Percentiles rank a stretch among this genome's conserved stretches.
These are phyloP conservation scores for Melipona beecheii DNA, from an alignment of 2,888 invertebrate genomes.

Conservation along the genomic window DNA sequence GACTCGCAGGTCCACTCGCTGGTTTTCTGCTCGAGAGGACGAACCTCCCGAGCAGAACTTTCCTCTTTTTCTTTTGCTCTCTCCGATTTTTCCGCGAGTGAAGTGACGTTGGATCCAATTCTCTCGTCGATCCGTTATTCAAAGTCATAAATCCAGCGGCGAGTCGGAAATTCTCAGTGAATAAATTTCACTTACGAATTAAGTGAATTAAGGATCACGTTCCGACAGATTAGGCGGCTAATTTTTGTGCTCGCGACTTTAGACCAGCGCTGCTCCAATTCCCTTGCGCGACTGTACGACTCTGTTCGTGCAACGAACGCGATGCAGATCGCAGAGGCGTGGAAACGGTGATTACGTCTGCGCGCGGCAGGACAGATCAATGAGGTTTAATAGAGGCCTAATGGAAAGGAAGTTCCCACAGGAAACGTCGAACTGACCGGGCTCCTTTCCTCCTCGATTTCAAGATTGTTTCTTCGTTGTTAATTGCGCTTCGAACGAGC, in stretches of 20 bases:
- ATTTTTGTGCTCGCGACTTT: slow-evolving; percentile 1
- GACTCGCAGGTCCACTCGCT: neutral
- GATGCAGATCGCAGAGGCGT: slow-evolving; percentile 1
- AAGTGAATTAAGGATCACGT: too few species aligned
- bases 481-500: neutral
- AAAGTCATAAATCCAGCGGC: too few species aligned
- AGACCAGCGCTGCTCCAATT: slow-evolving; percentile 25
- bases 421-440: slow-evolving; percentile 45
- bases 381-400: slow-evolving; percentile 21
- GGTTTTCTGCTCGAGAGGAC: slow-evolving; percentile 2
- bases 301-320: slow-evolving; percentile 35
- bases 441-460: slow-evolving; percentile 27
- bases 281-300: slow-evolving; percentile 29
- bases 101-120: neutral
- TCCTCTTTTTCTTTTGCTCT: neutral
- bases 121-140: neutral
- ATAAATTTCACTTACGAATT: neutral
- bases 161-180: neutral
- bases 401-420: slow-evolving; percentile 60
- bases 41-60: too few species aligned
- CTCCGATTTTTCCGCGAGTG: neutral
- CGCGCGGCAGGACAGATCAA: neutral
- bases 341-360: slow-evolving; percentile 28
- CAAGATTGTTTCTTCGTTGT: neutral
- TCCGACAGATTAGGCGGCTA: neutral